Conservation (phyloP, 2,113 vertebrate species). For the Nyctibius bracteatus region DNA sequence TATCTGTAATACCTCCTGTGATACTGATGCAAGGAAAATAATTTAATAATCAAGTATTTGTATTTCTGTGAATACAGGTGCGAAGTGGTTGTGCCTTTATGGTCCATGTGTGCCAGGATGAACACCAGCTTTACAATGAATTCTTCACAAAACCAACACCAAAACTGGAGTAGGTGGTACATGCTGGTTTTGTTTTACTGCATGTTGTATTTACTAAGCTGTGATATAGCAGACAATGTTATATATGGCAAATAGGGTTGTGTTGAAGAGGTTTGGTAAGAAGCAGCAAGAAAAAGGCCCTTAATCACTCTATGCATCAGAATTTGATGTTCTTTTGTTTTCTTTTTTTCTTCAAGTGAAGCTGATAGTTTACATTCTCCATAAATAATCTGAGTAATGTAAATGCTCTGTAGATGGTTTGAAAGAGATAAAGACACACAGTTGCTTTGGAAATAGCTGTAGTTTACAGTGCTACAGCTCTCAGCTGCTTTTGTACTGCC, state of each 20-base stretch:
- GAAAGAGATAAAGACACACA: neutral
- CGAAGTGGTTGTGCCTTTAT: slow-evolving; percentile 98
- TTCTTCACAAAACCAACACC: slow-evolving; percentile 93
- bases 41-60: neutral
- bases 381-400: neutral
- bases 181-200: neutral
- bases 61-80: slow-evolving; percentile 76
- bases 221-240: neutral
- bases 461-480: neutral
- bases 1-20: neutral
- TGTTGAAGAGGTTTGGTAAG: neutral
- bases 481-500: neutral
- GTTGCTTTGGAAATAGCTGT: neutral
- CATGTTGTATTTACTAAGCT: neutral
- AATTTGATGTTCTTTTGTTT: neutral
- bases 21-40: neutral
- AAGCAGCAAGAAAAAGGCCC: neutral
- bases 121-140: slow-evolving; percentile 94
- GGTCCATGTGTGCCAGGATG: slow-evolving; percentile 98
- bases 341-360: neutral
- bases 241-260: neutral
- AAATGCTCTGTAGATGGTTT: neutral
- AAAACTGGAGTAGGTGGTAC: slow-evolving; percentile 90
- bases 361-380: neutral
- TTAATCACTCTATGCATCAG: neutral